Evolutionary conservation across 1,140 invertebrate genomes (phyloP), one percentile per base, ranked within the genome.

Genomic region (Pararge aegeria): DNA sequence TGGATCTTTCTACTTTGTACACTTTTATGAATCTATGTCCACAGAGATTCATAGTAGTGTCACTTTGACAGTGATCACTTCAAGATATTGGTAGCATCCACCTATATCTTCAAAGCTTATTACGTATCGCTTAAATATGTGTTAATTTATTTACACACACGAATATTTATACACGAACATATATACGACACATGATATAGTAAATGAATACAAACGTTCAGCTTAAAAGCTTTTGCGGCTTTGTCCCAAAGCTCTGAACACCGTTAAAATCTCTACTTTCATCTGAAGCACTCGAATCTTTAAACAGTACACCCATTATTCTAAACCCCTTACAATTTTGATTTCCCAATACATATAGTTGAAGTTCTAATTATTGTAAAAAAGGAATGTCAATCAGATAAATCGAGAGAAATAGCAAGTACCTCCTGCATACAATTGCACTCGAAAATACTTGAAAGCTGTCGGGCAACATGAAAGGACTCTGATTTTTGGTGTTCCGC

Each of bases 401-500:
- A 52, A 57, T 51, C 18, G 27, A 19, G 34, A n/a, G 51, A 61
- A 55, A 61, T 37, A 46, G 42, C 30, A 15, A 27, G 46, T 29
- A 7, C 46, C 4, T 9, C 15, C 46, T 46, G 13, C 46, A 27
- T 49, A 69, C 58, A 65, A 73, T 72, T 80, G 66, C 66, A 64
- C 64, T 70, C 53, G 30, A 34, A 2, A 34, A 34, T n/a, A 34
- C 30, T 34, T 69, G 70, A 76, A 77, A 73, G 68, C 68, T 61
- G 77, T 70, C 76, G 77, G 73, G 55, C 64, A 63, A 71, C 68
- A 75, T 77, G 75, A 80, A 83, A 49, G 73, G 75, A 68, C 57
- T 71, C 79, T 80, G n/a, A n/a, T n/a, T 81, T 83, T 87, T 83
- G 73, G 76, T 68, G 65, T 69, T 67, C 76, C 73, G 70, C 66